Percentiles rank a stretch among this genome's conserved stretches.
Evolutionary conservation across 2,797 vertebrate species (phyloP).

Genomic region (Falco biarmicus): DNA sequence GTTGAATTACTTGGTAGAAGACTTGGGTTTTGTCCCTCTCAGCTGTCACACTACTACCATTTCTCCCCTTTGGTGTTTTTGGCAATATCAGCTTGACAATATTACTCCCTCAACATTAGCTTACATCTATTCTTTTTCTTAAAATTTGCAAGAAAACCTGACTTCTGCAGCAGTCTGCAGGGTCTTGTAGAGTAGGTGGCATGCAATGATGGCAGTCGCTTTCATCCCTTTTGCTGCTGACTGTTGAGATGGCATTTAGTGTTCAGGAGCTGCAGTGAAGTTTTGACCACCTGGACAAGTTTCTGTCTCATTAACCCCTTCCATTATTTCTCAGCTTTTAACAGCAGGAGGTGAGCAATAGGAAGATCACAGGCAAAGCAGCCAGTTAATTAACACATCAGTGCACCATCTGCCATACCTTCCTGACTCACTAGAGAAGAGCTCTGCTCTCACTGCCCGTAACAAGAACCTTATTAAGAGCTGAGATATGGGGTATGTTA

Average conservation of each 20-base stretch:
- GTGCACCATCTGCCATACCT: conserved; percentile 15
- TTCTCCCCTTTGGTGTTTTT: not conserved
- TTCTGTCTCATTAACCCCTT: conserved; percentile 46
- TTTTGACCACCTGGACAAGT: not conserved
- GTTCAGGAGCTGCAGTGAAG: not conserved
- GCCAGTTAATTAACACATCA: conserved; percentile 44
- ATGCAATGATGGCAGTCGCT: not conserved
- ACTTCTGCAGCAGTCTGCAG: not conserved
- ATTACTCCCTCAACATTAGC: not conserved
- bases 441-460: not conserved
- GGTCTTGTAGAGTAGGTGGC: not conserved
- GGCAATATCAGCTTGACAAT: not conserved
- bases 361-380: not conserved
- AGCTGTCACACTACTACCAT: not conserved
- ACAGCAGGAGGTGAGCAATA: not conserved
- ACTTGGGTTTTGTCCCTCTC: not conserved
- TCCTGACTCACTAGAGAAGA: not conserved
- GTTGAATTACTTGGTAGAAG: not conserved
- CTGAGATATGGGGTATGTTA: not conserved
- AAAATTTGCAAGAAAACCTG: not conserved
- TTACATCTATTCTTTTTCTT: not conserved
- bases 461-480: not conserved
- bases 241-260: not conserved
- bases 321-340: not conserved
- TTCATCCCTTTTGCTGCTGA: not conserved